These are phyloP conservation scores for Argyrosomus regius DNA, from an alignment of 2,797 vertebrate species.

Conservation along the genomic window DNA sequence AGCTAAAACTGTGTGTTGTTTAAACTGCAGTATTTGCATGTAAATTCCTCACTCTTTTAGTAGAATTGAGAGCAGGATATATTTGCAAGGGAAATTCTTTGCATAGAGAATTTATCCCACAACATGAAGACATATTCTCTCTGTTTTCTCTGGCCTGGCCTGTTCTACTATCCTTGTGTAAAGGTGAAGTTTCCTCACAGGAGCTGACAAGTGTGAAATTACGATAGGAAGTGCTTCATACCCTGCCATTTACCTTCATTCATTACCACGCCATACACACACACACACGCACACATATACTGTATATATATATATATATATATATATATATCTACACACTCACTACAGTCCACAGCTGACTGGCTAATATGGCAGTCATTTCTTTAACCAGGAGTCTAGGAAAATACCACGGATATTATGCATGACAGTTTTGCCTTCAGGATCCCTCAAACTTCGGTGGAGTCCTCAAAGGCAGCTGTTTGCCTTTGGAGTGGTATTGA, in stretches of 20 bases:
- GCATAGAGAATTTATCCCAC: conserved; percentile 62
- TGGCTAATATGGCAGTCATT: conserved; percentile 74
- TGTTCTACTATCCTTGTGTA: conserved; percentile 79
- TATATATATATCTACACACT: conserved; percentile 4
- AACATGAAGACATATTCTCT: conserved; percentile 66
- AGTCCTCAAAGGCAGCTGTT: conserved; percentile 63
- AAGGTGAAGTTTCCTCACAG: conserved; percentile 86
- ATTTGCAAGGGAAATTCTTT: conserved; percentile 77
- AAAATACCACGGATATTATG: conserved; percentile 63
- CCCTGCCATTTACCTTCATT: conserved; percentile 84
- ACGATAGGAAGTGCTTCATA: conserved; percentile 83
- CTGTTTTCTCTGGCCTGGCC: conserved; percentile 67
- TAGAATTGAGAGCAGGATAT: conserved; percentile 23
- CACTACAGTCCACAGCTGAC: conserved; percentile 65
- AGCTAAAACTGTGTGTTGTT: conserved; percentile 3
- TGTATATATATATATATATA: too few species aligned
- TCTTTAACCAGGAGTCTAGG: conserved; percentile 58
- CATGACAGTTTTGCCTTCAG: conserved; percentile 63
- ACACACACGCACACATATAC: conserved; percentile 43
- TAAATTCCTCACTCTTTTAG: conserved; percentile 3
- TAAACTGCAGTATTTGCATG: not conserved
- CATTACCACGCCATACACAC: conserved; percentile 77
- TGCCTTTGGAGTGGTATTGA: conserved; percentile 72
- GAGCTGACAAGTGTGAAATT: conserved; percentile 89
- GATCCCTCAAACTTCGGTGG: conserved; percentile 49